A percentile compares a stretch with the other conserved stretches of the same genome.
phyloP scores from a whole-genome alignment of 2,797 vertebrate genomes.

The Pterois miles region DNA sequence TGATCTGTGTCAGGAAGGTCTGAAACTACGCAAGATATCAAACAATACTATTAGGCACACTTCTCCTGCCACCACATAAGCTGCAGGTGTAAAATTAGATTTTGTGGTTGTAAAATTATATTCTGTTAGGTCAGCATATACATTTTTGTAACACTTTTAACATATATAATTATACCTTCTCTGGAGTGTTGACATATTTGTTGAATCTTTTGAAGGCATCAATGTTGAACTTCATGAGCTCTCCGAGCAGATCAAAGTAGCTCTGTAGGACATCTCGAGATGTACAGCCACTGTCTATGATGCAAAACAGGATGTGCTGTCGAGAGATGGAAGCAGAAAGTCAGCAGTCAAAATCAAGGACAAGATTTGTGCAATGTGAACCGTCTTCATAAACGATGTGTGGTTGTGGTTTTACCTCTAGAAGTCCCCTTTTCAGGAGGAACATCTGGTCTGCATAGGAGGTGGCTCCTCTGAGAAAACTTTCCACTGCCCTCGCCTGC shows the following conservation, averaged over 20 bases:
- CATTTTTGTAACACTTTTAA: neutral
- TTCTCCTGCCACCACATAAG: neutral
- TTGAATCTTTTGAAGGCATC: slow-evolving; percentile 99
- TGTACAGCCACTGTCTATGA: slow-evolving; percentile 98
- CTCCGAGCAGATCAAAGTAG: slow-evolving; percentile 98
- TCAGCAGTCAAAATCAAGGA: neutral
- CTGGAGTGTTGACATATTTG: slow-evolving; percentile 97
- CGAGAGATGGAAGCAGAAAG: neutral
- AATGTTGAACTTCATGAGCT: slow-evolving; percentile 99
- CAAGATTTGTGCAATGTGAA: neutral
- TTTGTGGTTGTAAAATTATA: too few species aligned
- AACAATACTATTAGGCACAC: neutral
- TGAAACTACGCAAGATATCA: slow-evolving; percentile 86
- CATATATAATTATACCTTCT: slow-evolving; percentile 87
- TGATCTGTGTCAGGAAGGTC: slow-evolving; percentile 97
- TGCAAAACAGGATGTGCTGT: slow-evolving; percentile 99
- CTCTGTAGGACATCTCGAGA: slow-evolving; percentile 98
- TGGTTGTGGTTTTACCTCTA: slow-evolving; percentile 87
- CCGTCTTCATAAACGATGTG: neutral
- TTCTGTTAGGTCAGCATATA: neutral
- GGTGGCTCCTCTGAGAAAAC: slow-evolving; percentile 96
- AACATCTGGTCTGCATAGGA: slow-evolving; percentile 99
- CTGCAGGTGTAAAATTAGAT: too few species aligned
- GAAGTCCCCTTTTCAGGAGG: slow-evolving; percentile 94
- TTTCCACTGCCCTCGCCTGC: slow-evolving; percentile 98